phyloP scores from a whole-genome alignment of 1,140 invertebrate genomes.

The Caenorhabditis elegans region DNA sequence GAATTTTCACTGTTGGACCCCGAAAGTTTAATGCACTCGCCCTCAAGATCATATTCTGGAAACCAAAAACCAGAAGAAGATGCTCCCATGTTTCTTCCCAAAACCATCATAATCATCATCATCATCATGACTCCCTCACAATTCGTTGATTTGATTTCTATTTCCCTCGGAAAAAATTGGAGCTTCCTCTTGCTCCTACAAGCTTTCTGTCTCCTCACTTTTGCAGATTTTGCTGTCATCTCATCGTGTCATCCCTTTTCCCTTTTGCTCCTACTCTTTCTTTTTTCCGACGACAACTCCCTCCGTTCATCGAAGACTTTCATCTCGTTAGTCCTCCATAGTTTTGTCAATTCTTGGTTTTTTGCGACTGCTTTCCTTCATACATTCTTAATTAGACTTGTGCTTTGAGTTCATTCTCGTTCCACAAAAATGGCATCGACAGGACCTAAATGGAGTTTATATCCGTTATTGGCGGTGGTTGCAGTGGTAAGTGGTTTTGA shows the following conservation, averaged over 20 bases:
- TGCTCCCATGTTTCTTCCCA: no score
- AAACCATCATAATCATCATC: no score
- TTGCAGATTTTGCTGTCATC: conserved; percentile 14
- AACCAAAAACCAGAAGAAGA: no score
- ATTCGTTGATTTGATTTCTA: conserved; percentile 4
- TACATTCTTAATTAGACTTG: background rate
- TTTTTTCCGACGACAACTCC: background rate
- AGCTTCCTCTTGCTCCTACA: background rate
- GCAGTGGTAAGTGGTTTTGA: conserved; percentile 37
- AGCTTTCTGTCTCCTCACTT: no score
- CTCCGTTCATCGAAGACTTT: conserved; percentile 11
- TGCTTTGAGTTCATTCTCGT: conserved; percentile 1
- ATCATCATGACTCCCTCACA: background rate
- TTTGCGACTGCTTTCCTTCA: background rate
- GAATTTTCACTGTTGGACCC: no score
- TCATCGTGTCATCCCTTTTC: conserved; percentile 7
- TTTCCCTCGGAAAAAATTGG: background rate
- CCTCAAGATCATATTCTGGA: no score
- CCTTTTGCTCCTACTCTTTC: background rate
- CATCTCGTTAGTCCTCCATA: conserved; percentile 25
- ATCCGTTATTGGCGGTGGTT: conserved; percentile 37
- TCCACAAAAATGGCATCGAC: conserved; percentile 1
- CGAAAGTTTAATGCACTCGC: no score
- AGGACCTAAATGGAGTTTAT: conserved; percentile 23
- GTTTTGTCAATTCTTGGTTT: background rate